Evolutionary conservation across 2,797 vertebrate genomes (phyloP), one percentile per base, ranked within the genome.

Genomic region (Hippocampus kuda): DNA sequence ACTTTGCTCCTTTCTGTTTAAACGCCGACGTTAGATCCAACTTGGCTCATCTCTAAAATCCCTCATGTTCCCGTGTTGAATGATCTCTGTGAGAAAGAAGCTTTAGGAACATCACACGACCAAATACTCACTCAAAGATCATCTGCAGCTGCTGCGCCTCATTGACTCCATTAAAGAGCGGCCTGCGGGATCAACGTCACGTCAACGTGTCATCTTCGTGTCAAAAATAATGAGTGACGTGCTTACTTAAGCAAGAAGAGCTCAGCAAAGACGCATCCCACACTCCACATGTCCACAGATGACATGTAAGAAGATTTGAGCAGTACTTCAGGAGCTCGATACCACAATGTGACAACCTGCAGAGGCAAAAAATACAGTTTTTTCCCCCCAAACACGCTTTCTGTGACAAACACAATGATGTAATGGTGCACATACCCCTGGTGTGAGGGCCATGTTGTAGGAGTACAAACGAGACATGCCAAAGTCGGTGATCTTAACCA

Each of bases 291-390:
- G 77, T 93, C 92, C 82, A 92, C 91, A 0, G 91, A 86, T 46
- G 87, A 89, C 86, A 88, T 89, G 84, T 92, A 92, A 10, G 79
- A 77, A 0, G 87, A 85, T 78, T 89, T 84, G 12, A 93, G 88
- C 71, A 93, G 87, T 67, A 93, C 90, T 78, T 93, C 92, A 0
- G 91, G 92, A 68, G 91, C 91, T 73, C 91, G 80, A 79, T 93
- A 93, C 91, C 92, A 93, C 73, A 93, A 78, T 0, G 90, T 92
- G 76, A 91, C 89, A 72, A 93, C 91, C 91, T 93, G 78, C 51
- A 1, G 46, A 7, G 24, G 54, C 49, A 20, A 22, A 5, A n/a
- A 24, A 57, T 5, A 60, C 3, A 68, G 3, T 24, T 51, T 51
- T 7, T 9, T 2, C 13, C 0, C 44, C 12, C 2, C 16, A 51